Percentiles rank a stretch among this genome's conserved stretches.
These are phyloP conservation scores for Hycleus cichorii DNA, from an alignment of 1,140 invertebrate species.

Conservation along the genomic window DNA sequence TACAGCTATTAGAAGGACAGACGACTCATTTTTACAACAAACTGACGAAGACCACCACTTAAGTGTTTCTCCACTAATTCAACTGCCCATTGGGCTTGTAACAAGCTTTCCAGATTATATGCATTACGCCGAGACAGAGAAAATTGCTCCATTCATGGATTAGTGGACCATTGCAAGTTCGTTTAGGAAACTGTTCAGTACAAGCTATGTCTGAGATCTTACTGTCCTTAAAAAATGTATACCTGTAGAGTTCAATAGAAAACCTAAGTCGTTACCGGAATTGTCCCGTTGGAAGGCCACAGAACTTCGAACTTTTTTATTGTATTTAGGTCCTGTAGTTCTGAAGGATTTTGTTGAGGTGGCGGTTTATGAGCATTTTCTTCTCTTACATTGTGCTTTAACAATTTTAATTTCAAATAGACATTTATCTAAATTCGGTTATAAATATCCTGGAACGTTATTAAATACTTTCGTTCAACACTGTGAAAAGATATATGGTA, in stretches of 20 bases:
- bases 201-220: background rate
- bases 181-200: background rate
- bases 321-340: constrained; percentile 1
- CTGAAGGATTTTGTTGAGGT: background rate
- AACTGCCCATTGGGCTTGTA: background rate
- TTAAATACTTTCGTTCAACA: background rate
- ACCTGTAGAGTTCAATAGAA: background rate
- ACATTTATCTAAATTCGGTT: background rate
- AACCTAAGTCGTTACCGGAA: background rate
- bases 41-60: background rate
- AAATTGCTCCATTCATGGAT: background rate
- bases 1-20: background rate
- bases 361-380: background rate
- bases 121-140: background rate
- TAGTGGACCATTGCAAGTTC: background rate
- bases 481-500: constrained; percentile 1
- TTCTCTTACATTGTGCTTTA: constrained; percentile 3
- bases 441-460: background rate
- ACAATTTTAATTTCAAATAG: background rate
- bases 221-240: background rate
- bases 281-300: constrained; percentile 2
- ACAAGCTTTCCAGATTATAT: background rate
- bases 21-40: background rate
- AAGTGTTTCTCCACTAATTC: background rate
- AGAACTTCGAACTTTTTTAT: constrained; percentile 1